Conservation (phyloP, 30 jellyfish, hydroid and myxozoan species). For the Pseudorhiza aurosa region DNA sequence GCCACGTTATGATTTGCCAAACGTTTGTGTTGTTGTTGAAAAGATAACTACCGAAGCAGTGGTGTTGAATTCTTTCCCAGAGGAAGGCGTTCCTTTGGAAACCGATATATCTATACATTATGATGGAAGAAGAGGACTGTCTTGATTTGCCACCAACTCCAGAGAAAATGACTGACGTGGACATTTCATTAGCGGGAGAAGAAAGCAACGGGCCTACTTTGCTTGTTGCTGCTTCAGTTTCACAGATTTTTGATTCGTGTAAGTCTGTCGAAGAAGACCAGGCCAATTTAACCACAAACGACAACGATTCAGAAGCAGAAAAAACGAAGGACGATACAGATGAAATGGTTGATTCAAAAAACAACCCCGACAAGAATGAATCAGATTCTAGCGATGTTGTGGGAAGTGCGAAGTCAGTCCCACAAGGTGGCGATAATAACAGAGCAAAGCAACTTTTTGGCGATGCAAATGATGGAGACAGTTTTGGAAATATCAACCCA, state of each 20-base stretch:
- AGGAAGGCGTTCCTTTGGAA: constrained; percentile 62
- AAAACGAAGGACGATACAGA: not conserved
- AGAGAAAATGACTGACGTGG: constrained; percentile 66
- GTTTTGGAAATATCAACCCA: not conserved
- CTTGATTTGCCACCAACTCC: constrained; percentile 58
- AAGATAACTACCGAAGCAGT: not conserved
- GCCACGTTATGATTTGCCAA: not conserved
- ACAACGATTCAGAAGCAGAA: not conserved
- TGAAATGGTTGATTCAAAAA: not conserved
- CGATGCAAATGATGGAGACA: constrained; percentile 15
- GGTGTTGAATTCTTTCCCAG: constrained; percentile 13
- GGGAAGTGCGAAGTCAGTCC: not conserved
- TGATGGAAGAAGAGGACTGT: constrained; percentile 73
- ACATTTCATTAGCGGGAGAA: not conserved
- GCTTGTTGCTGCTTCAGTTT: constrained; percentile 23
- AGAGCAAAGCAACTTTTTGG: constrained; percentile 43
- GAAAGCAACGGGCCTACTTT: constrained; percentile 22
- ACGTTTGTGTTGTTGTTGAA: not conserved
- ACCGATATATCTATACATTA: constrained; percentile 33
- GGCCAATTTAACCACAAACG: not conserved
- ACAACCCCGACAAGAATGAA: not conserved
- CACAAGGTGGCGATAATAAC: constrained; percentile 1
- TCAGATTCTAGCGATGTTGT: not conserved
- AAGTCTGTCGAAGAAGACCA: not conserved
- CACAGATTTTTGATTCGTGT: not conserved